Evolutionary conservation across 2,113 vertebrate genomes (phyloP), one percentile per base, ranked within the genome.

Genomic region (Fulmarus glacialis): DNA sequence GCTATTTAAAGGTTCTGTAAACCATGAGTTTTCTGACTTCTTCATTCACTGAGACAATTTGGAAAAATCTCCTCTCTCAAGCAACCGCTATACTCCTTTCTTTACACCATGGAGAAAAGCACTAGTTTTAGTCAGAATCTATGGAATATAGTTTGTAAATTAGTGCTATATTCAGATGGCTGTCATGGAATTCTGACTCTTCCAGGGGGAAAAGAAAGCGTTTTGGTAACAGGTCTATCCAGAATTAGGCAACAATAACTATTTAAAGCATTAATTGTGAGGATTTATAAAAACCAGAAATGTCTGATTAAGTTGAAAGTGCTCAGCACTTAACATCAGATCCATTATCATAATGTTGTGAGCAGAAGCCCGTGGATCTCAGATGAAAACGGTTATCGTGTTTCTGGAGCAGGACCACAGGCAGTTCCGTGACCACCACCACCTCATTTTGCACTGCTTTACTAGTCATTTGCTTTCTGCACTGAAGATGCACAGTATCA

Each of bases 321-420:
- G 56, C 29, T 80, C 77, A 60, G 24, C 32, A 45, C 7, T 29
- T 55, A 71, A 26, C 21, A 22, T 21, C 22, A 79, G 30, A 34
- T 26, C 23, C 42, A n/a, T 42, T 38, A 67, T 15, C 26, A 36
- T 12, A n/a, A 21, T 12, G 15, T 8, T 2, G 4, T 2, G 21
- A 78, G 38, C 29, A 66, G 47, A 87, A 82, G 38, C 43, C 50
- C 4, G 0, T 16, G 59, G 27, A 86, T 14, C 68, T 70, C 1
- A 2, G 42, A 30, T 71, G 40, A 72, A 87, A 55, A 43, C 0
- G 1, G 36, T 23, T 36, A 26, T 1, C 1, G 0, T 16, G 30
- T 64, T 87, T 89, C 58, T 1, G 2, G 60, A 78, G 68, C 30
- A 93, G 47, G 34, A 60, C 48, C 48, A 53, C n/a, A 79, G 56